phyloP scores from a whole-genome alignment of 2,113 vertebrate species.

The Nycticorax nycticorax region DNA sequence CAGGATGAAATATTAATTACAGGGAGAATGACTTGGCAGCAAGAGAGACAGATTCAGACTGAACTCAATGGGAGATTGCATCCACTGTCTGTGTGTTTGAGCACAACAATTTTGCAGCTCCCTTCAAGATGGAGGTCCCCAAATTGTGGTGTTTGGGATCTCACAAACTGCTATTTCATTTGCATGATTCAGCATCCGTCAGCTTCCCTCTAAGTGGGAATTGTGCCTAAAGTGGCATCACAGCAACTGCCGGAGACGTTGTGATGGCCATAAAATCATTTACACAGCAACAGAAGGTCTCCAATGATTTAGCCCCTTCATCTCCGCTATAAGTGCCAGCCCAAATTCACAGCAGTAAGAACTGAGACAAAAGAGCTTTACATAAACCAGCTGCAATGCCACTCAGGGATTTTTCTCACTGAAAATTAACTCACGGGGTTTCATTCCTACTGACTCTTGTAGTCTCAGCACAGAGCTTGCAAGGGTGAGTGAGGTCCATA shows the following conservation, averaged over 20 bases:
- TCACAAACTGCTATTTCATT: not conserved
- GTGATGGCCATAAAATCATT: slow-evolving; percentile 3
- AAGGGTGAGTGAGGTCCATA: not conserved
- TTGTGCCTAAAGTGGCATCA: not conserved
- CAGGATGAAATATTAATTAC: slow-evolving; percentile 59
- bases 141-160: not conserved
- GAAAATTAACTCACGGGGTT: not conserved
- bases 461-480: not conserved
- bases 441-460: not conserved
- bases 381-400: not conserved
- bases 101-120: not conserved
- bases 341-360: not conserved
- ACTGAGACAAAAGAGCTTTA: not conserved
- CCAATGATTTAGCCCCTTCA: not conserved
- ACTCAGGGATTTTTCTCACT: not conserved
- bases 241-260: not conserved
- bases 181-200: slow-evolving; percentile 8
- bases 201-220: not conserved
- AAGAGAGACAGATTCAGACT: not conserved
- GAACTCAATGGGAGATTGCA: not conserved
- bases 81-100: not conserved
- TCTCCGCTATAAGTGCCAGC: not conserved
- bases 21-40: not conserved
- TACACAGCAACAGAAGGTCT: not conserved
- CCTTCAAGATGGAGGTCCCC: not conserved